A percentile compares a stretch with the other conserved stretches of the same genome.
These are phyloP conservation scores for Delia radicum DNA, from an alignment of 1,140 invertebrate species.

Conservation along the genomic window DNA sequence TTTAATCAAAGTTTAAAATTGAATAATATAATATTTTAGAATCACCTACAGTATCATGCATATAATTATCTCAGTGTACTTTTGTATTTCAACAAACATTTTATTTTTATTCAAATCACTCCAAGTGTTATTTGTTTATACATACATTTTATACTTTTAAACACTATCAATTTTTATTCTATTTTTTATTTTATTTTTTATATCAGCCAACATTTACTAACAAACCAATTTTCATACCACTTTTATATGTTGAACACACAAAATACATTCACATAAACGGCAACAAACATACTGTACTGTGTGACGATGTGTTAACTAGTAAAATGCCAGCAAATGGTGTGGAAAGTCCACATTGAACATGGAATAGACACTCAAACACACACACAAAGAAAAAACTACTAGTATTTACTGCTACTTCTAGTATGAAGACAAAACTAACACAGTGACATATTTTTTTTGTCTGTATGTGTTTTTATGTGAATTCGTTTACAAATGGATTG, in stretches of 20 bases:
- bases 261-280: not conserved
- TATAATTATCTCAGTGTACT: not conserved
- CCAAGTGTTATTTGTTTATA: not conserved
- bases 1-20: too few species aligned
- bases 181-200: not conserved
- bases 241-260: not conserved
- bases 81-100: not conserved
- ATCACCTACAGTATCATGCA: not conserved
- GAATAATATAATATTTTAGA: too few species aligned
- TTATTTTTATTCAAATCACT: not conserved
- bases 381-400: not conserved
- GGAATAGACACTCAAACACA: not conserved
- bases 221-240: conserved; percentile 13
- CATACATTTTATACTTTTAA: not conserved
- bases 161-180: not conserved
- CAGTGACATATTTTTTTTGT: not conserved
- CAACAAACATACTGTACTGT: not conserved
- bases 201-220: not conserved
- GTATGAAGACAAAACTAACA: not conserved
- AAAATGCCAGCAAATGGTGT: conserved; percentile 18
- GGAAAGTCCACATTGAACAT: conserved; percentile 7
- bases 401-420: not conserved
- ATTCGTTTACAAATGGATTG: not conserved
- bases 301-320: conserved; percentile 19
- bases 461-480: not conserved